Evolutionary conservation across 2,888 invertebrate species (phyloP), one percentile per base, ranked within the genome.

Genomic region (Melangyna quadrimaculata): DNA sequence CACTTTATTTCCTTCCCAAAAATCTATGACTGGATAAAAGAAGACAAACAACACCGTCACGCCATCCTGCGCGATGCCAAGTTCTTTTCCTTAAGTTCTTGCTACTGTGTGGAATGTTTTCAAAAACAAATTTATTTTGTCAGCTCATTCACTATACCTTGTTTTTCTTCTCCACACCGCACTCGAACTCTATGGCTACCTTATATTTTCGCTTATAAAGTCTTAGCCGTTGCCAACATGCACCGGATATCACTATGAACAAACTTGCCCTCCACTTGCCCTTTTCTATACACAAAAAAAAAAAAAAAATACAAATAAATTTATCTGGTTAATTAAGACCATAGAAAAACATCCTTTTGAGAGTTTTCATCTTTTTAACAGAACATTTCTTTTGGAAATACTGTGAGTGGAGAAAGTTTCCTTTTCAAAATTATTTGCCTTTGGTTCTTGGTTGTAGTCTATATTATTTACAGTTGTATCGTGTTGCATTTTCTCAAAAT

Each of bases 291-390:
- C 17, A 45, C 24, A 59, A 67, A 7, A 17, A 37, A 12, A 19
- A 19, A 57, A 35, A 59, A 37, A 17, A 37, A 12, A 19, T 12
- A 57, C 19, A 59, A 37, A 7, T 19, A 59, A 59, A 59, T 37
- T 59, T 82, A 67, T 78, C 72, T 78, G 63, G 77, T 82, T 82
- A 77, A 78, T 82, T 82, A 82, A 72, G 59, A 53, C 67, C 72
- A 78, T 78, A 69, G 40, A 82, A 59, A 35, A 69, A 55, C 59
- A 73, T 82, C 67, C 45, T 69, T 82, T 61, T n/a, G 61, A 59
- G 59, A 59, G 59, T 37, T 37, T 40, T n/a, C 24, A 59, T 59
- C 37, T 59, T 59, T 22, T 40, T 9, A 37, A 7, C 1, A 59
- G 9, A 37, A 59, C 12, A 19, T 59, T 59, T 37, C 35, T 59